Percentiles rank a stretch among this genome's conserved stretches.
phyloP scores from a whole-genome alignment of 1,140 invertebrate genomes.

The Scylla paramamosain region DNA sequence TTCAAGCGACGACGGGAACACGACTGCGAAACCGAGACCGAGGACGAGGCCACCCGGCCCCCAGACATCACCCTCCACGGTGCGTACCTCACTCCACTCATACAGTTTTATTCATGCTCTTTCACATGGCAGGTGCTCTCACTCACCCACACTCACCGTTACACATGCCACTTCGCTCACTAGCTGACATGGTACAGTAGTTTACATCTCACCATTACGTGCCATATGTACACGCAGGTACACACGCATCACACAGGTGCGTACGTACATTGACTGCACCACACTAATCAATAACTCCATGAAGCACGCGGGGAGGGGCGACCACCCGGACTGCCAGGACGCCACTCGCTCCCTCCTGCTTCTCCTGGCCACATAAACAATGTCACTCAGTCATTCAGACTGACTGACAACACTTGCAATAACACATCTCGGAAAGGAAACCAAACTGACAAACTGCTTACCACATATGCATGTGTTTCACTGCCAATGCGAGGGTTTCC shows the following conservation, averaged over 20 bases:
- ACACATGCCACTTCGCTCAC: too few relatives aligned
- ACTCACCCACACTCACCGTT: too few relatives aligned
- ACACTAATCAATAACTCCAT: not conserved
- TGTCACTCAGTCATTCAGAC: not conserved
- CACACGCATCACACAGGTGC: conserved; percentile 30
- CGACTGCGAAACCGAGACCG: conserved; percentile 9
- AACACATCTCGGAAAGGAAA: not conserved
- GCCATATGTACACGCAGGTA: conserved; percentile 28
- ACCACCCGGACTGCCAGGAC: not conserved
- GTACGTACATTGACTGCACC: conserved; percentile 2
- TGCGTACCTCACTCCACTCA: not conserved
- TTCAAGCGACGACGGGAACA: conserved; percentile 53
- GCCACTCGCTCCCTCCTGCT: not conserved
- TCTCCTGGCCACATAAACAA: not conserved
- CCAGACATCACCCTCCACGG: conserved; percentile 25
- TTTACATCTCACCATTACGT: not conserved
- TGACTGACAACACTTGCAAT: not conserved
- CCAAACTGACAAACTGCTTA: too few relatives aligned
- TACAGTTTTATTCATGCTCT: not conserved
- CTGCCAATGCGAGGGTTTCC: too few relatives aligned
- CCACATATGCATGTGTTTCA: too few relatives aligned
- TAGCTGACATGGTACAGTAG: too few relatives aligned
- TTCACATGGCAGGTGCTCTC: too few relatives aligned
- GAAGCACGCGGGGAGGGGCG: not conserved
- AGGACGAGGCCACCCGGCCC: conserved; percentile 29